Evolutionary conservation across 1,140 invertebrate genomes (phyloP).

Genomic region (Teleogryllus occipitalis): DNA sequence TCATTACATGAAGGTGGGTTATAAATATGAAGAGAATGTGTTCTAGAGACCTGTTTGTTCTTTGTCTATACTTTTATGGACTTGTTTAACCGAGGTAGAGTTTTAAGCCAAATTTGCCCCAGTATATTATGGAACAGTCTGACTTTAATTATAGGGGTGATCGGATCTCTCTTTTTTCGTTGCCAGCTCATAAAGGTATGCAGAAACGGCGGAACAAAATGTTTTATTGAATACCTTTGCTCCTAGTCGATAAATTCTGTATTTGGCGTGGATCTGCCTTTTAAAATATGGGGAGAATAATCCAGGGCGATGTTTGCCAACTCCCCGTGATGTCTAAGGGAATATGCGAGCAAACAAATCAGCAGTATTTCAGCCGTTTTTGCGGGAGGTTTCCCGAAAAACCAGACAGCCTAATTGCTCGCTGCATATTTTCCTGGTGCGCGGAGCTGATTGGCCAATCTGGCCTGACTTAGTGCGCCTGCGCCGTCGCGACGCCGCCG

Average conservation of each 20-base stretch:
- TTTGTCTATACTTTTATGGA: not conserved
- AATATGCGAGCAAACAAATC: not conserved
- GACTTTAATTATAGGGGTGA: not conserved
- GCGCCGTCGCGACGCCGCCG: no score
- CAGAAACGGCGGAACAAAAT: not conserved
- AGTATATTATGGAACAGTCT: not conserved
- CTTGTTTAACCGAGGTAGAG: not conserved
- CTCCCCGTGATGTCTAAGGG: not conserved
- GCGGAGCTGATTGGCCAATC: constrained; percentile 2
- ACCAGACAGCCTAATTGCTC: not conserved
- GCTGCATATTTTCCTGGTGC: not conserved
- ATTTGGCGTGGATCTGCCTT: not conserved
- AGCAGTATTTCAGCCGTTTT: not conserved
- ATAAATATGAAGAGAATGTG: no score
- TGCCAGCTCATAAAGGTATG: not conserved
- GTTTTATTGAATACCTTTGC: not conserved
- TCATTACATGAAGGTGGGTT: no score
- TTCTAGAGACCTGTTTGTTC: no score
- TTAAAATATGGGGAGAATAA: not conserved
- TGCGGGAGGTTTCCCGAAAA: not conserved
- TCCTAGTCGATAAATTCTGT: not conserved
- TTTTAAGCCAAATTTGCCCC: not conserved
- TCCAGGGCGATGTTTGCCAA: not conserved
- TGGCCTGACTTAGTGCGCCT: not conserved
- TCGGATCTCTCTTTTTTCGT: not conserved